phyloP scores from a whole-genome alignment of 2,888 invertebrate species.

The Philaethria dido region DNA sequence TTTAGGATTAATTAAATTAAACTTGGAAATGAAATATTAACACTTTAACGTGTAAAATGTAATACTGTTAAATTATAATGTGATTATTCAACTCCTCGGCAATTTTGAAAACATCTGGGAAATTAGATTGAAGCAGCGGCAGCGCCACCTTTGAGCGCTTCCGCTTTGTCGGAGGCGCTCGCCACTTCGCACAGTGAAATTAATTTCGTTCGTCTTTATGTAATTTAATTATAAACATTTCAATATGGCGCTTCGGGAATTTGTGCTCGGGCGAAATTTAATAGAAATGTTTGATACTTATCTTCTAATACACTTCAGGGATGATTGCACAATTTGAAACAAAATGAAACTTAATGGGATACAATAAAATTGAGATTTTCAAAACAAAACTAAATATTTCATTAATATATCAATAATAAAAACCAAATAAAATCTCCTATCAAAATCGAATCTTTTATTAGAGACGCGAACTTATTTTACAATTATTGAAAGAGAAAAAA shows the following conservation, averaged over 20 bases:
- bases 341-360: conserved; percentile 58
- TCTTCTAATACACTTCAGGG: conserved; percentile 81
- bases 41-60: conserved; percentile 84
- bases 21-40: conserved; percentile 84
- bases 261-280: conserved; percentile 80
- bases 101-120: conserved; percentile 81
- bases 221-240: conserved; percentile 85
- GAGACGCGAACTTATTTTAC: too few species aligned
- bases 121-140: conserved; percentile 79
- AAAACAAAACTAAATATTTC: neutral
- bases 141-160: conserved; percentile 73
- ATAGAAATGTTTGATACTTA: conserved; percentile 84
- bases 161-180: conserved; percentile 69
- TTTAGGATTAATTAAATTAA: conserved; percentile 84
- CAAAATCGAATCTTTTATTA: too few species aligned
- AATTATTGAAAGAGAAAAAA: too few species aligned
- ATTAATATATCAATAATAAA: neutral
- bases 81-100: conserved; percentile 81
- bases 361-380: neutral
- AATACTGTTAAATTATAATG: conserved; percentile 83
- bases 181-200: conserved; percentile 82
- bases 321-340: conserved; percentile 76
- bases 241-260: conserved; percentile 83
- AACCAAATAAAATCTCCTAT: neutral
- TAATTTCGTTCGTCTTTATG: conserved; percentile 85